Evolutionary conservation across 2,797 vertebrate species (phyloP).

Genomic region (Delichon dasypus): DNA sequence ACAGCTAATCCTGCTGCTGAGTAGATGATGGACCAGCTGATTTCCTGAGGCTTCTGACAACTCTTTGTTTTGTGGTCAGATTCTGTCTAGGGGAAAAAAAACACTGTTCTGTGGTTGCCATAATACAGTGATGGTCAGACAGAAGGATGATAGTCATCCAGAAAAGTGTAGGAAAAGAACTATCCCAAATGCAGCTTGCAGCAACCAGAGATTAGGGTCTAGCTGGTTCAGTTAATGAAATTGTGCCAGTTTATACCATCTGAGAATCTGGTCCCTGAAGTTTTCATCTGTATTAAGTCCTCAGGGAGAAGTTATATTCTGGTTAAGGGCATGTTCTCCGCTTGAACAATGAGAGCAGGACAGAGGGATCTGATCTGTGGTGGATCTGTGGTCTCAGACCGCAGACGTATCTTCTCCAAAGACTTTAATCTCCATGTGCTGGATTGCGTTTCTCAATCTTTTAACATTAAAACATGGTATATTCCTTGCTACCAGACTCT

Average conservation of each 20-base stretch:
- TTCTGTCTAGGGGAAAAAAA: not conserved
- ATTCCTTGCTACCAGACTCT: not conserved
- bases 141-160: not conserved
- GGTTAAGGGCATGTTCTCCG: not conserved
- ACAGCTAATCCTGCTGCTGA: not conserved
- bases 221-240: not conserved
- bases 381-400: not conserved
- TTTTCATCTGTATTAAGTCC: not conserved
- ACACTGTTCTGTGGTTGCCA: not conserved
- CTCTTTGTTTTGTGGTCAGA: not conserved
- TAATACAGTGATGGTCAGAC: not conserved
- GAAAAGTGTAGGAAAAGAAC: not conserved
- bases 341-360: not conserved
- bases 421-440: not conserved
- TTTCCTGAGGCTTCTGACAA: not conserved
- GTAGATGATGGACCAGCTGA: not conserved
- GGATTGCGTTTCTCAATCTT: not conserved
- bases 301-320: not conserved
- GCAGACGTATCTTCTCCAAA: not conserved
- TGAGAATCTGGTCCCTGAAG: not conserved
- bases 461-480: not conserved
- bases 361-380: not conserved
- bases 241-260: not conserved
- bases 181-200: not conserved
- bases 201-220: not conserved